phyloP scores from a whole-genome alignment of 2,888 invertebrate genomes.

The Brenthis hecate region DNA sequence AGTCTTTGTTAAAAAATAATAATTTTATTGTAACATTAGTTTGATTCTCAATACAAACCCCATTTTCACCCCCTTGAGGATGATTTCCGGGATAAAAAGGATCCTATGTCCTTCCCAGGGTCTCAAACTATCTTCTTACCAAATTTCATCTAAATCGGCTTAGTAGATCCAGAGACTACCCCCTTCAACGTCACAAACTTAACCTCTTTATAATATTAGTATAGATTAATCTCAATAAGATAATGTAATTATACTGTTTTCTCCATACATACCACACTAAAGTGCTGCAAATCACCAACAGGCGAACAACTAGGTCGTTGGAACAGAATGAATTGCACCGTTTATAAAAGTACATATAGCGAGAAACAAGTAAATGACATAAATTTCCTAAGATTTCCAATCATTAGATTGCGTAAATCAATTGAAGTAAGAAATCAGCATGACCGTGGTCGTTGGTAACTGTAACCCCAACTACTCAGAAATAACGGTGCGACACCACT shows the following conservation, averaged over 20 bases:
- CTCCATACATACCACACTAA: neutral
- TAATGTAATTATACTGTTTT: neutral
- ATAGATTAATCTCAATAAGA: no score
- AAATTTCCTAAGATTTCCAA: constrained; percentile 34
- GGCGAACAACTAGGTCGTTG: constrained; percentile 8
- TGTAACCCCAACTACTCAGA: constrained; percentile 25
- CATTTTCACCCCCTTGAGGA: no score
- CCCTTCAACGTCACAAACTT: no score
- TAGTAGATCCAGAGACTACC: no score
- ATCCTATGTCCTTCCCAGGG: no score
- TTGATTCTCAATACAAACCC: no score
- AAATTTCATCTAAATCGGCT: no score
- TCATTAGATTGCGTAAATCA: constrained; percentile 33
- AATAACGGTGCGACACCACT: constrained; percentile 31
- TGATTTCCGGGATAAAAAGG: no score
- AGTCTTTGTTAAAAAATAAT: no score
- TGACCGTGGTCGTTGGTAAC: constrained; percentile 34
- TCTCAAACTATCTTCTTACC: no score
- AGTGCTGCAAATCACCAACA: neutral
- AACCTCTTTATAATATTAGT: no score
- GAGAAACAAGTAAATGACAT: constrained; percentile 31
- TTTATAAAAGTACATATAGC: constrained; percentile 18
- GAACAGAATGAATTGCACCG: neutral
- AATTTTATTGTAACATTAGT: no score
- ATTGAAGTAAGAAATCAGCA: constrained; percentile 31